Evolutionary conservation across 2,113 vertebrate species (phyloP).

Genomic region (Clarias magur): DNA sequence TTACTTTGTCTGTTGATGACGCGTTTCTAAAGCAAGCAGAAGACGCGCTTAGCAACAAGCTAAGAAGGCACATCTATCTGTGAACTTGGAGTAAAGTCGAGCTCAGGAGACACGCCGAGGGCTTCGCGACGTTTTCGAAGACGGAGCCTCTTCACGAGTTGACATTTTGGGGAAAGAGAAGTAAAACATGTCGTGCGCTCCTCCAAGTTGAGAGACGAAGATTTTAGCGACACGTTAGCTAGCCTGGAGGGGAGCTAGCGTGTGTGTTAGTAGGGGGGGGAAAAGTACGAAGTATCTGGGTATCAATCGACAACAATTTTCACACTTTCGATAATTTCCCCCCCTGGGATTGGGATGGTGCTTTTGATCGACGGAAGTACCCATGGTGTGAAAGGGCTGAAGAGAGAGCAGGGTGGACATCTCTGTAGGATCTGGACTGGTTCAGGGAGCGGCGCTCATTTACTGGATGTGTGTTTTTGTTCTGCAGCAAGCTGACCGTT

Average conservation of each 20-base stretch:
- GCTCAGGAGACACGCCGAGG: conserved; percentile 41
- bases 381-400: conserved; percentile 63
- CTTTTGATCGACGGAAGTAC: conserved; percentile 58
- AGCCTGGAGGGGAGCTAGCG: conserved; percentile 3
- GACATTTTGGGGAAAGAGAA: not conserved
- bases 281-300: conserved; percentile 30
- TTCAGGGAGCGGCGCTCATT: conserved; percentile 59
- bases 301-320: conserved; percentile 49
- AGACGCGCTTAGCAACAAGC: conserved; percentile 78
- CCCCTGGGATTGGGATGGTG: conserved; percentile 63
- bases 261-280: no score
- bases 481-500: conserved; percentile 51
- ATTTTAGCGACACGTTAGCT: conserved; percentile 20
- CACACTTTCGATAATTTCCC: conserved; percentile 14
- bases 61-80: conserved; percentile 50
- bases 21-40: conserved; percentile 44
- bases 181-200: conserved; percentile 16
- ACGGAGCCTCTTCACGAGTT: not conserved
- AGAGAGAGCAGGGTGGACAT: conserved; percentile 59
- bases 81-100: conserved; percentile 41
- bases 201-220: not conserved
- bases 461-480: conserved; percentile 61
- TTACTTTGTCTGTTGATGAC: conserved; percentile 56
- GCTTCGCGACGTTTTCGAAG: not conserved
- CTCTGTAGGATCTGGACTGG: conserved; percentile 62